These are phyloP conservation scores for Himalopsyche kuldschensis DNA, from an alignment of 2,888 invertebrate species.

Conservation along the genomic window DNA sequence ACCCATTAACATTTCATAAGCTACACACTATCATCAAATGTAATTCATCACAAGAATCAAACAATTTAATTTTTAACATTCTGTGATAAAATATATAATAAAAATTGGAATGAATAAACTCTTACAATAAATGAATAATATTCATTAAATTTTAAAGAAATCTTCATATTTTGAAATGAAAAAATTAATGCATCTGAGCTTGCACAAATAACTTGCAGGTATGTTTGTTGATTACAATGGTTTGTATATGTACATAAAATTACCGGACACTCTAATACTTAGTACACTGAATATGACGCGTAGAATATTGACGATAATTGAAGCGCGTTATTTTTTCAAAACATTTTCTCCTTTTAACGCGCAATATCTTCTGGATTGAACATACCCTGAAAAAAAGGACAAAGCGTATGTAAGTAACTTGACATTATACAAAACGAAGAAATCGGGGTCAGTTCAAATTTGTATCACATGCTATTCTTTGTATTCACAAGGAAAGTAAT, in stretches of 20 bases:
- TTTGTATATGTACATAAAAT: not conserved
- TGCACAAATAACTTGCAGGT: not conserved
- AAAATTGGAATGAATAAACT: slow-evolving; percentile 42
- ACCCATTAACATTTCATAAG: slow-evolving; percentile 39
- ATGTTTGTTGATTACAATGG: not conserved
- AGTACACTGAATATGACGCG: not conserved
- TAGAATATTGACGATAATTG: not conserved
- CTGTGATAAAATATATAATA: slow-evolving; percentile 30
- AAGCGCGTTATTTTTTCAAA: not conserved
- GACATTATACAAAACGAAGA: too few species aligned
- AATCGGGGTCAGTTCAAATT: too few species aligned
- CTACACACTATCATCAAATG: slow-evolving; percentile 41
- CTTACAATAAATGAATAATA: slow-evolving; percentile 30
- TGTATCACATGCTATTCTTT: slow-evolving; percentile 4
- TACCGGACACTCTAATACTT: not conserved
- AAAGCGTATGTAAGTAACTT: not conserved
- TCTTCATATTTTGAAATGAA: not conserved
- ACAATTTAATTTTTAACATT: slow-evolving; percentile 41
- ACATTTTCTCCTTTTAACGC: slow-evolving; percentile 45
- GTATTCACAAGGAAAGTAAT: too few species aligned
- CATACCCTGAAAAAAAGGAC: slow-evolving; percentile 70
- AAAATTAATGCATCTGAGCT: not conserved
- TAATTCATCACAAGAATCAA: slow-evolving; percentile 50
- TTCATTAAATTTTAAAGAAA: slow-evolving; percentile 5
- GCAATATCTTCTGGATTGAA: slow-evolving; percentile 85